Conservation (phyloP, 1,140 invertebrate species). For the Aphaenogaster rudis region DNA sequence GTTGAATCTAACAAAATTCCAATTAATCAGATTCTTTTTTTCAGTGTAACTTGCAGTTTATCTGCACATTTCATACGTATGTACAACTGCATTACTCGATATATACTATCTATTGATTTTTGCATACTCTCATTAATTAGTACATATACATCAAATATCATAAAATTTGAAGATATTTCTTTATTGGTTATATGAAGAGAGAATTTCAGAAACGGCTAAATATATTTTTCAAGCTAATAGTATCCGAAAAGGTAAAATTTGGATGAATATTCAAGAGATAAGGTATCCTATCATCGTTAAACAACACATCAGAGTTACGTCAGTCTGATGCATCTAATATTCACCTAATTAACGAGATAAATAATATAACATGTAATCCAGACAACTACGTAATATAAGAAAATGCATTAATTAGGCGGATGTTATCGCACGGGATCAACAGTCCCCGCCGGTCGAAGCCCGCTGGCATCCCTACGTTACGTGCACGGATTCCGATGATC, state of each 20-base stretch:
- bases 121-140: neutral
- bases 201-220: neutral
- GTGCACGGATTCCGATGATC: constrained; percentile 56
- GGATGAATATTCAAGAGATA: neutral
- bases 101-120: constrained; percentile 1
- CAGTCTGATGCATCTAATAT: neutral
- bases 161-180: neutral
- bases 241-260: neutral
- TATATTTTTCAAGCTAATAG: neutral
- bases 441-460: neutral
- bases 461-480: constrained; percentile 24
- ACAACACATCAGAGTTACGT: neutral
- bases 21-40: too few relatives aligned
- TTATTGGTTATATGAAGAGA: neutral
- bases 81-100: neutral
- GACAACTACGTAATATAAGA: constrained; percentile 12
- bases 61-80: neutral
- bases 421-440: constrained; percentile 47
- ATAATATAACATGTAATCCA: neutral
- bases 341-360: neutral
- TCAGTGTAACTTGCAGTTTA: neutral
- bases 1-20: too few relatives aligned
- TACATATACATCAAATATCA: neutral
- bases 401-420: constrained; percentile 53
- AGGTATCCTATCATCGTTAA: neutral